A percentile compares a stretch with the other conserved stretches of the same genome.
Conservation (phyloP, 2,888 invertebrate genomes). For the Prosopocoilus inquinatus region DNA sequence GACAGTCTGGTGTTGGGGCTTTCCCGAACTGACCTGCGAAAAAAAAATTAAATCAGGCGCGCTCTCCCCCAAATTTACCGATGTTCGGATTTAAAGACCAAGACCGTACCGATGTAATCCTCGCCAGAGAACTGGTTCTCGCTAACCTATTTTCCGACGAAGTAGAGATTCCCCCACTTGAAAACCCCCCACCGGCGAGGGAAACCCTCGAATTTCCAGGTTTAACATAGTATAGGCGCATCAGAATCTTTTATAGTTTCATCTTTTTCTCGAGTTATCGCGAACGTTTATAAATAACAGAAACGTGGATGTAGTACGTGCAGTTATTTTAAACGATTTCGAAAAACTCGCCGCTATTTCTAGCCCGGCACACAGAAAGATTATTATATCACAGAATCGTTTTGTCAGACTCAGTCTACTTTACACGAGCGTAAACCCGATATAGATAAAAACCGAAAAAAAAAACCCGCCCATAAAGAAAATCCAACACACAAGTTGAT, state of each 20-base stretch:
- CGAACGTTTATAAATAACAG: not conserved
- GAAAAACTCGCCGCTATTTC: not conserved
- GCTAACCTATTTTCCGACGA: constrained; percentile 26
- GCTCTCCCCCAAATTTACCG: not conserved
- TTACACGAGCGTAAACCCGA: no score
- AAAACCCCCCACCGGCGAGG: constrained; percentile 20
- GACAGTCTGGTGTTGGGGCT: constrained; percentile 64
- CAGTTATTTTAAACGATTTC: not conserved
- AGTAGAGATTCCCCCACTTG: constrained; percentile 29
- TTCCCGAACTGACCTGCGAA: constrained; percentile 61
- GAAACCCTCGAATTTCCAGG: constrained; percentile 14
- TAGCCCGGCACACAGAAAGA: not conserved
- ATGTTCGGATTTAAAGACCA: no score
- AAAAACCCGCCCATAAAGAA: no score
- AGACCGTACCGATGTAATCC: not conserved
- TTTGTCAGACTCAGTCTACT: no score
- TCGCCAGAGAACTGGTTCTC: constrained; percentile 17
- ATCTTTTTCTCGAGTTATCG: not conserved
- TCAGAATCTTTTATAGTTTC: not conserved
- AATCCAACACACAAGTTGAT: no score
- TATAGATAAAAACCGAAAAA: no score
- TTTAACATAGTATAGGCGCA: constrained; percentile 12
- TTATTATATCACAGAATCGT: constrained; percentile 1
- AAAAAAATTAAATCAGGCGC: constrained; percentile 4
- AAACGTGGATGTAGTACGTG: not conserved